phyloP scores from a whole-genome alignment of 2,888 invertebrate species.

The Itoplectis maculator region DNA sequence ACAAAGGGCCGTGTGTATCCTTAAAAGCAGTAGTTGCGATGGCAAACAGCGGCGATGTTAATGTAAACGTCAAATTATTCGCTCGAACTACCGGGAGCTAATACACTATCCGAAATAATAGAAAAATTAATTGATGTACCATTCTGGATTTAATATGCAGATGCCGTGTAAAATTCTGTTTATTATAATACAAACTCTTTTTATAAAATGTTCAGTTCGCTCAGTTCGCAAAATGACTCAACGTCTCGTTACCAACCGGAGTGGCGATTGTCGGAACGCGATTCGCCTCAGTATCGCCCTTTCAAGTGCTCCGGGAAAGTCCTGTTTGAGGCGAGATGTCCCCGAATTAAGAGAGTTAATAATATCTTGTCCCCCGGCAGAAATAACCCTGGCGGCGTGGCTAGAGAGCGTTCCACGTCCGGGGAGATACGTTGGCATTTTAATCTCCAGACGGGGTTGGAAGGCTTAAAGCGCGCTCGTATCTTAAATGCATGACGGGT shows the following conservation, averaged over 20 bases:
- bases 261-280: not conserved
- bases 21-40: too few relatives aligned
- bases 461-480: not conserved
- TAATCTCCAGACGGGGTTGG: not conserved
- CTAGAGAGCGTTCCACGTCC: not conserved
- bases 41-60: too few relatives aligned
- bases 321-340: not conserved
- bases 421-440: conserved; percentile 9
- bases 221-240: not conserved
- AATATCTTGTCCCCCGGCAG: conserved; percentile 19
- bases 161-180: too few relatives aligned
- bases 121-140: too few relatives aligned
- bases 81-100: too few relatives aligned
- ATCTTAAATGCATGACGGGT: conserved; percentile 2
- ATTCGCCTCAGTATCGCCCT: not conserved
- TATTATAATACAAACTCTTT: too few relatives aligned
- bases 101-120: too few relatives aligned
- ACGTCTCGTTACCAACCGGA: too few relatives aligned
- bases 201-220: too few relatives aligned
- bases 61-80: too few relatives aligned
- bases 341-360: conserved; percentile 25
- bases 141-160: too few relatives aligned
- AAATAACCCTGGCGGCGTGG: conserved; percentile 23
- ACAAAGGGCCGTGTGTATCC: not conserved
- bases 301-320: not conserved